phyloP scores from a whole-genome alignment of 30 jellyfish, hydroid and myxozoan species.

The Hydractinia echinata region DNA sequence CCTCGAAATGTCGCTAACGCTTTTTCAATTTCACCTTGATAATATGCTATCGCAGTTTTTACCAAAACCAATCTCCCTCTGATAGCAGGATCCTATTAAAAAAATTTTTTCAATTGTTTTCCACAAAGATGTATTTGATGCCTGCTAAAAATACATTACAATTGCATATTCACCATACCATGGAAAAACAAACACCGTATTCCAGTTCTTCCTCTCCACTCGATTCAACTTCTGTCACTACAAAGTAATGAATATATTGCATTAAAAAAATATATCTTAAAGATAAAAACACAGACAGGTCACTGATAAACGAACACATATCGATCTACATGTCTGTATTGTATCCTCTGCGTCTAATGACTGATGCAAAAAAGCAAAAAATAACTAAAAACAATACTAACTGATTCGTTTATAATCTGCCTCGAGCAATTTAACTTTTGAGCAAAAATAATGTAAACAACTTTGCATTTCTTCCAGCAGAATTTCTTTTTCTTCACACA shows the following conservation, averaged over 20 bases:
- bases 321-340: neutral
- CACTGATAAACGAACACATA: neutral
- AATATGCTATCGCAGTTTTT: slow-evolving; percentile 2
- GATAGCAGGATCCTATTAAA: neutral
- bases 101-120: neutral
- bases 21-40: neutral
- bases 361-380: neutral
- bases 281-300: too few species aligned
- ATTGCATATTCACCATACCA: neutral
- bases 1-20: neutral
- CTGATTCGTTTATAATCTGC: neutral
- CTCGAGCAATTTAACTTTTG: neutral
- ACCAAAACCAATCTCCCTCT: slow-evolving; percentile 1
- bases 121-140: neutral
- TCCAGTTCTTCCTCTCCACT: too few species aligned
- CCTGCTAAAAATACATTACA: neutral
- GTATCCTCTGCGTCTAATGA: neutral
- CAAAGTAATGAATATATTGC: too few species aligned
- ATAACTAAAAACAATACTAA: neutral
- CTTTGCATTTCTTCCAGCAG: slow-evolving; percentile 1
- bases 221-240: too few species aligned
- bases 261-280: too few species aligned
- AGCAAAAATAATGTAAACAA: neutral
- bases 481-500: slow-evolving; percentile 5
- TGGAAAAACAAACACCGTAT: neutral